Conservation (phyloP, 2,797 vertebrate genomes). For the Poecilia wingei region DNA sequence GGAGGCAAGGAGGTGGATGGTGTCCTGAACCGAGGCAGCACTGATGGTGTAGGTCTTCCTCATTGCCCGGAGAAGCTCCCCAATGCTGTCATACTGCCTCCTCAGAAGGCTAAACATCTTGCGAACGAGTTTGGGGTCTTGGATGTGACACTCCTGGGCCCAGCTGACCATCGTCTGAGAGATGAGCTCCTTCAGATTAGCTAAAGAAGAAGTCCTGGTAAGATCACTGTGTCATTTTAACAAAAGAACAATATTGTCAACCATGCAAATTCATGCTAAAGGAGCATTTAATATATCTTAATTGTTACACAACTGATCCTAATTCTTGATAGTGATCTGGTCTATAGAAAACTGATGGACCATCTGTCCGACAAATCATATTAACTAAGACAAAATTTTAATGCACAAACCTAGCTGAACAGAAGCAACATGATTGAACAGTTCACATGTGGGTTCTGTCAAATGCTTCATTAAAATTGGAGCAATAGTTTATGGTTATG, state of each 20-base stretch:
- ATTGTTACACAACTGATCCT: not conserved
- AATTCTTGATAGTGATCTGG: not conserved
- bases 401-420: not conserved
- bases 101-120: slow-evolving; percentile 95
- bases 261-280: not conserved
- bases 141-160: slow-evolving; percentile 95
- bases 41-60: slow-evolving; percentile 96
- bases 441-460: slow-evolving; percentile 50
- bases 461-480: slow-evolving; percentile 67
- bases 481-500: slow-evolving; percentile 54
- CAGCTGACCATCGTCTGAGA: slow-evolving; percentile 96
- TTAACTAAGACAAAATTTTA: not conserved
- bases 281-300: not conserved
- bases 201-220: slow-evolving; percentile 66
- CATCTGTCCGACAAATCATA: not conserved
- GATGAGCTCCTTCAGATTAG: slow-evolving; percentile 94
- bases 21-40: slow-evolving; percentile 90
- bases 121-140: slow-evolving; percentile 91
- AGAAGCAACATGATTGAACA: slow-evolving; percentile 47
- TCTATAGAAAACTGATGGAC: not conserved
- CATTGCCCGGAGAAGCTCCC: slow-evolving; percentile 92
- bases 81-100: slow-evolving; percentile 94
- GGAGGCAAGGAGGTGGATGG: slow-evolving; percentile 90
- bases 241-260: not conserved
- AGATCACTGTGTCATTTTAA: slow-evolving; percentile 2